phyloP scores from a whole-genome alignment of 2,888 invertebrate species.

The Hololepta plana region DNA sequence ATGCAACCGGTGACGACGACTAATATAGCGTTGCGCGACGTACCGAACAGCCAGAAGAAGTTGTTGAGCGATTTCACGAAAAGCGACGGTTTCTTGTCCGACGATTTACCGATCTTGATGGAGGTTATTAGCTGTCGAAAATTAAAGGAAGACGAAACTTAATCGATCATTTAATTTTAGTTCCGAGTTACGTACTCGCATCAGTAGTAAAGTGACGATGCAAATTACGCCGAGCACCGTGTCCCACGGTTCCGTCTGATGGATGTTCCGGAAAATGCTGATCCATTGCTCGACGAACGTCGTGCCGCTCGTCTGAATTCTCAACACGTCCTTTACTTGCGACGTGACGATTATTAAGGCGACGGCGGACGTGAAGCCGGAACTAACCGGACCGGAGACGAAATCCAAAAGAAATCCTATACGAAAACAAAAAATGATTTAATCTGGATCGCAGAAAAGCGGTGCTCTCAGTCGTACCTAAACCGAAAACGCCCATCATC shows the following conservation, averaged over 20 bases:
- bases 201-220: constrained; percentile 53
- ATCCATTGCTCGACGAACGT: constrained; percentile 67
- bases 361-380: constrained; percentile 80
- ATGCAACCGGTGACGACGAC: constrained; percentile 58
- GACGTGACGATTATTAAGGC: constrained; percentile 76
- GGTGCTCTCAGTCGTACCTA: constrained; percentile 32
- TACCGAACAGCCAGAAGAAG: constrained; percentile 56
- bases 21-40: constrained; percentile 68
- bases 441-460: background rate
- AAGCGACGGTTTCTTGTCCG: constrained; percentile 4
- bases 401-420: constrained; percentile 76
- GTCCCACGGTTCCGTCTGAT: constrained; percentile 49
- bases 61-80: constrained; percentile 41
- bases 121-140: constrained; percentile 5
- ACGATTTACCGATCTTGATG: constrained; percentile 7
- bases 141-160: background rate
- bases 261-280: constrained; percentile 48
- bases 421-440: constrained; percentile 11
- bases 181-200: constrained; percentile 45
- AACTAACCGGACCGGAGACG: constrained; percentile 76
- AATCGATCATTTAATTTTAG: background rate
- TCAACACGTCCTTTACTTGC: constrained; percentile 71
- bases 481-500: constrained; percentile 64
- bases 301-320: constrained; percentile 47
- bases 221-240: constrained; percentile 56